These are phyloP conservation scores for Syrmaticus mikado DNA, from an alignment of 2,113 vertebrate species.

Conservation along the genomic window DNA sequence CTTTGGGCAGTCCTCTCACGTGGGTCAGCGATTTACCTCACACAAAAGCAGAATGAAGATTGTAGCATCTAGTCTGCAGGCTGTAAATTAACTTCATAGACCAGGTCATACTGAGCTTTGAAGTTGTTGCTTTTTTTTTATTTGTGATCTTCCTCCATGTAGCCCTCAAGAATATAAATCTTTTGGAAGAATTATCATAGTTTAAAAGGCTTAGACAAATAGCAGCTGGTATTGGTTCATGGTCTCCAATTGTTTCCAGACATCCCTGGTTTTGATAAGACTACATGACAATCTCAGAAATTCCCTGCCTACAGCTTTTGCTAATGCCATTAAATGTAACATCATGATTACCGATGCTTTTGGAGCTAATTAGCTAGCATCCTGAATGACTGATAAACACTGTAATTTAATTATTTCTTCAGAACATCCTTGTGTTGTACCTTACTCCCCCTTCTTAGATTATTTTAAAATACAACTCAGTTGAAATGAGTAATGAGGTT, in stretches of 20 bases:
- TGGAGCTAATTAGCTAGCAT: conserved; percentile 46
- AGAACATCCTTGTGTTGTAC: background rate
- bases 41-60: conserved; percentile 39
- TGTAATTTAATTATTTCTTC: conserved; percentile 28
- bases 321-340: conserved; percentile 54
- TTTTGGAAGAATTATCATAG: conserved; percentile 26
- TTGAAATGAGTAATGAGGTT: background rate
- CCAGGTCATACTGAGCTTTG: conserved; percentile 5
- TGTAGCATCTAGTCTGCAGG: background rate
- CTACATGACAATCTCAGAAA: conserved; percentile 53
- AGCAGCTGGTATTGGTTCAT: conserved; percentile 53
- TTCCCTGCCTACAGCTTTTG: conserved; percentile 53
- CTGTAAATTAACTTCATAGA: conserved; percentile 60
- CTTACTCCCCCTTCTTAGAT: background rate
- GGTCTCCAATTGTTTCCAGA: conserved; percentile 63
- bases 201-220: conserved; percentile 61
- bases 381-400: conserved; percentile 35
- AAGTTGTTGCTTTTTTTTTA: conserved; percentile 49
- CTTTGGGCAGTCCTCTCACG: background rate
- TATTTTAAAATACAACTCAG: background rate
- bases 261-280: conserved; percentile 66
- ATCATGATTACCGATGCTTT: background rate
- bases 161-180: conserved; percentile 58
- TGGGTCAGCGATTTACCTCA: conserved; percentile 18
- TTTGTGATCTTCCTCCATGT: conserved; percentile 32